Evolutionary conservation across 2,113 vertebrate genomes (phyloP), one percentile per base, ranked within the genome.

Genomic region (Platichthys flesus): DNA sequence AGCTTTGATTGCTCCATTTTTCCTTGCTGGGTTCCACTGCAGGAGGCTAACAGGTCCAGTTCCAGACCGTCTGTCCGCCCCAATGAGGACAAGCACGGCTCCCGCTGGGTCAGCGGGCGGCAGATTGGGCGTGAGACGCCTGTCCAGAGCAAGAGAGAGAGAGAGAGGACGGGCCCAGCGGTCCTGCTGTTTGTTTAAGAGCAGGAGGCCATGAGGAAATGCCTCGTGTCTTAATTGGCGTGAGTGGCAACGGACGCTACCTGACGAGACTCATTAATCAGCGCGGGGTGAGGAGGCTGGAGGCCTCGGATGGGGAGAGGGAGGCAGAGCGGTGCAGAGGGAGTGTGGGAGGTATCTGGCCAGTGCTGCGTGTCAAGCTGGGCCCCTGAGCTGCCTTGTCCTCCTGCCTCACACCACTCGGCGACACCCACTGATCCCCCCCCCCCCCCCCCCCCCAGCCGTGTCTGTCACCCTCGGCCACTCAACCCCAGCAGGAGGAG

Each of bases 201-300:
- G 85, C 81, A 84, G 81, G 71, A 88, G 82, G 85, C 71, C 77
- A 65, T 78, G 88, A 74, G 85, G 83, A 89, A 85, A 77, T 65
- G 59, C 71, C 83, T 92, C 81, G 88, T 83, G 87, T 91, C 89
- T 93, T 94, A 94, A 94, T 94, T 94, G 91, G 88, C 72, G 75
- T 88, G 89, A 93, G 90, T 90, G 88, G 88, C 85, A 76, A 84
- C 90, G 90, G 89, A 90, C 76, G 90, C 85, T 91, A 88, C 89
- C 91, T 93, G 92, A 93, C 91, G 83, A 92, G 85, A 85, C 81
- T 89, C 72, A 93, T 93, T 93, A 93, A 89, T 90, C 89, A 90
- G 81, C 72, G 72, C 15, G 5, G 51, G 73, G 65, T 91, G 89
- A 89, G 76, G 82, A 87, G 82, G 83, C 87, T 74, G 37, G 67